Percentiles rank a stretch among this genome's conserved stretches.
Conservation (phyloP, 2,113 vertebrate species). For the Clupea harengus region DNA sequence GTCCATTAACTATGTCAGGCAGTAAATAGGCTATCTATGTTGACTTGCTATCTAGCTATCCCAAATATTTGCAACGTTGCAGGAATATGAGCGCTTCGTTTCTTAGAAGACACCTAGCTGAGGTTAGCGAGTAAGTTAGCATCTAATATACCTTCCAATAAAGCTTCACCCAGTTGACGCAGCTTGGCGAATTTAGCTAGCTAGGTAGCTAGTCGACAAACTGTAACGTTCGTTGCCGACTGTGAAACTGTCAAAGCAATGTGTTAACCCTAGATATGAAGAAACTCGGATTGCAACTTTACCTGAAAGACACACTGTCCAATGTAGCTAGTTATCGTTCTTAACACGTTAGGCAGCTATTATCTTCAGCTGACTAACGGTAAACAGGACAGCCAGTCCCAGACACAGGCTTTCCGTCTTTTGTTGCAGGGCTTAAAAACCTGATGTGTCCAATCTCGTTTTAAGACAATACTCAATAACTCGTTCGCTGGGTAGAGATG, state of each 20-base stretch:
- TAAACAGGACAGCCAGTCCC: slow-evolving; percentile 11
- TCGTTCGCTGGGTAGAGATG: neutral
- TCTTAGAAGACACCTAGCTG: neutral
- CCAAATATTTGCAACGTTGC: slow-evolving; percentile 2
- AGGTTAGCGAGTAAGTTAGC: neutral
- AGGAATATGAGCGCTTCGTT: neutral
- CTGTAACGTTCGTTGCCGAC: neutral
- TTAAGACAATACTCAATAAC: neutral
- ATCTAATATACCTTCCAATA: neutral
- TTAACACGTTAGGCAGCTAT: slow-evolving; percentile 13
- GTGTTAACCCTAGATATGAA: neutral
- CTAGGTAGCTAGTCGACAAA: neutral
- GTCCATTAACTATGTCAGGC: neutral
- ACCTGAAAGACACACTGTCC: neutral
- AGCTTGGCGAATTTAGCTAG: neutral
- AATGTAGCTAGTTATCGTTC: neutral
- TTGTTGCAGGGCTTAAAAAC: slow-evolving; percentile 11
- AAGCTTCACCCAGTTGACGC: neutral
- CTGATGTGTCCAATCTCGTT: neutral
- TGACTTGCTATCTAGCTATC: neutral
- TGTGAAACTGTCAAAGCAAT: slow-evolving; percentile 5
- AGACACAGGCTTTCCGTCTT: slow-evolving; percentile 1
- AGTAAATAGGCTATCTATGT: neutral
- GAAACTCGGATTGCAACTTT: neutral
- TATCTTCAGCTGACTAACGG: slow-evolving; percentile 14